Evolutionary conservation across 2,113 vertebrate species (phyloP).

Genomic region (Struthio camelus): DNA sequence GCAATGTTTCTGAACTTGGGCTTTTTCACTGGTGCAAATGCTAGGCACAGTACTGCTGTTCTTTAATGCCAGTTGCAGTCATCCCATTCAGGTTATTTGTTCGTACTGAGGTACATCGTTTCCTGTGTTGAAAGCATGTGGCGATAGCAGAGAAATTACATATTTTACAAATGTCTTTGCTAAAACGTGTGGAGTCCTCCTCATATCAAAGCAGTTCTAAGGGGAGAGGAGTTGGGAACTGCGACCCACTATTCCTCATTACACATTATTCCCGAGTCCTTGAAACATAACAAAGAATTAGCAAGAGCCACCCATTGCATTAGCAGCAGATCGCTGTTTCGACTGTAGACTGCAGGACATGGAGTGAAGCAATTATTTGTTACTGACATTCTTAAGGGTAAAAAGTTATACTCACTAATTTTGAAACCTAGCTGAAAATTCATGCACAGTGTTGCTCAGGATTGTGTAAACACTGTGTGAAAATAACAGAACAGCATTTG

Average conservation of each 20-base stretch:
- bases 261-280: background rate
- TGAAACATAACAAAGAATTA: background rate
- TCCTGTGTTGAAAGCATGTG: background rate
- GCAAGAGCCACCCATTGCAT: fast-evolving
- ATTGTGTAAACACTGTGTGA: background rate
- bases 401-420: background rate
- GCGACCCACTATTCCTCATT: background rate
- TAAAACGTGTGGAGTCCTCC: background rate
- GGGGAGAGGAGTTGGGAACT: background rate
- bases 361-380: background rate
- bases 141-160: background rate
- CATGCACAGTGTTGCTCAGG: background rate
- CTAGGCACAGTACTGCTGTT: background rate
- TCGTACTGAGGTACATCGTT: background rate
- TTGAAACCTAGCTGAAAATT: background rate
- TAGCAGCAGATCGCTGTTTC: background rate
- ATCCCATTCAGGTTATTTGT: background rate
- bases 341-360: background rate
- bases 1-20: background rate
- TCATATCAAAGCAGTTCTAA: background rate
- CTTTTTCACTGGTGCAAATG: background rate
- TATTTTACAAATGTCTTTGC: background rate
- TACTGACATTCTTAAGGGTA: background rate
- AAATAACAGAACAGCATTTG: background rate
- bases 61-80: background rate